Conservation (phyloP, 1,140 invertebrate species). For the Drosophila grimshawi region DNA sequence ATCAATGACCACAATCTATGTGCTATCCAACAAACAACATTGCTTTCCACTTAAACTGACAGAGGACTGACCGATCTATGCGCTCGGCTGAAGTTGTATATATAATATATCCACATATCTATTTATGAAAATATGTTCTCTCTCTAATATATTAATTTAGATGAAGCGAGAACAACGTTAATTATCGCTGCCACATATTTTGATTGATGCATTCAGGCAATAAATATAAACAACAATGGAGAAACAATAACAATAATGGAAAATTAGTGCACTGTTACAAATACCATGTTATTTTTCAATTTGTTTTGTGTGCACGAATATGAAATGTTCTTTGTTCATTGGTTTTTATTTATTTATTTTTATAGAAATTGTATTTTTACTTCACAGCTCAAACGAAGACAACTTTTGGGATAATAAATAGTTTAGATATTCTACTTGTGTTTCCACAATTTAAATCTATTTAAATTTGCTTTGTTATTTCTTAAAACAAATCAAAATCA, state of each 20-base stretch:
- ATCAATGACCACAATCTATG: conserved; percentile 23
- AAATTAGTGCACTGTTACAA: background rate
- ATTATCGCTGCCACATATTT: conserved; percentile 24
- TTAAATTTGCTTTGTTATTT: background rate
- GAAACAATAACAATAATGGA: background rate
- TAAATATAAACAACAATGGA: conserved; percentile 6
- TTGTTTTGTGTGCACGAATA: conserved; percentile 7
- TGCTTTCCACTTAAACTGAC: conserved; percentile 70
- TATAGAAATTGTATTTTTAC: no score
- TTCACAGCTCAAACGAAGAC: conserved; percentile 9
- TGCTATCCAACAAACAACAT: conserved; percentile 45
- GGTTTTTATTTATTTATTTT: no score
- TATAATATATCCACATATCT: conserved; percentile 20
- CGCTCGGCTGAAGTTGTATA: background rate
- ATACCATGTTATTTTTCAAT: conserved; percentile 25
- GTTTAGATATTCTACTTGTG: no score
- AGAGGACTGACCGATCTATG: conserved; percentile 23
- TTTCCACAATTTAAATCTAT: no score
- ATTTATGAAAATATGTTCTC: background rate
- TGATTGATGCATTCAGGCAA: conserved; percentile 32
- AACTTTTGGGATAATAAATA: conserved; percentile 22
- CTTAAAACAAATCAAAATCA: background rate
- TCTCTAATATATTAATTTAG: conserved; percentile 14
- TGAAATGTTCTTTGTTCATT: conserved; percentile 7
- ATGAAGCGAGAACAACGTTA: conserved; percentile 2